Conservation (phyloP, 2,888 invertebrate genomes). For the Abrostola triplasia region DNA sequence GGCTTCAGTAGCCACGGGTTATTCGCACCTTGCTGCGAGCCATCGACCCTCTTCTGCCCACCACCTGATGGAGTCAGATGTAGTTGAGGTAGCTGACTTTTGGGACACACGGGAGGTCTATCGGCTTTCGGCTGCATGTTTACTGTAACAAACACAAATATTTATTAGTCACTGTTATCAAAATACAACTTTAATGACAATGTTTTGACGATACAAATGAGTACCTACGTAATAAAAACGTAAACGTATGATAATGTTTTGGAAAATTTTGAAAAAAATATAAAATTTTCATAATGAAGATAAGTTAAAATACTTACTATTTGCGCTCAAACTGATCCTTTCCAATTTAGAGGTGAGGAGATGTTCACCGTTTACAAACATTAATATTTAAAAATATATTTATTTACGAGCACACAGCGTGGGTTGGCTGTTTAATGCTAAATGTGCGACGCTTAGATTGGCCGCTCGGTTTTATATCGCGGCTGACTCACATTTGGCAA, state of each 20-base stretch:
- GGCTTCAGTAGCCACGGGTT: slow-evolving; percentile 80
- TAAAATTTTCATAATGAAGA: too few relatives aligned
- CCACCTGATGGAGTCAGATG: slow-evolving; percentile 78
- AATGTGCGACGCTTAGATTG: slow-evolving; percentile 71
- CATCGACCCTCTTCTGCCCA: slow-evolving; percentile 70
- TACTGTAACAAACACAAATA: slow-evolving; percentile 62
- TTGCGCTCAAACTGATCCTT: slow-evolving; percentile 72
- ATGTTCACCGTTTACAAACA: slow-evolving; percentile 81
- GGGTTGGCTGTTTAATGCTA: slow-evolving; percentile 62
- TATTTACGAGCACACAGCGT: slow-evolving; percentile 52
- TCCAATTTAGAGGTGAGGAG: slow-evolving; percentile 75
- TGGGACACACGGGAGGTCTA: slow-evolving; percentile 76
- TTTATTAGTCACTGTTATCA: slow-evolving; percentile 8
- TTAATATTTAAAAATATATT: slow-evolving; percentile 59
- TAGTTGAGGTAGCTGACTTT: slow-evolving; percentile 72
- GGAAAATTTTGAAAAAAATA: too few relatives aligned
- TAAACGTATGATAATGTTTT: neutral
- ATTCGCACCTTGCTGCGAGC: slow-evolving; percentile 62
- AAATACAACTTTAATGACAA: neutral
- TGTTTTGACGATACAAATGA: neutral
- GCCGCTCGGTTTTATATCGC: slow-evolving; percentile 77
- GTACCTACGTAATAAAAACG: neutral
- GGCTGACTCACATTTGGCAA: slow-evolving; percentile 82
- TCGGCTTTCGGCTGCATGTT: slow-evolving; percentile 83
- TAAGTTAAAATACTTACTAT: slow-evolving; percentile 69